Percentiles rank a stretch among this genome's conserved stretches.
Evolutionary conservation across 1,140 invertebrate species (phyloP).

Genomic region (Rhopalosiphum maidis): DNA sequence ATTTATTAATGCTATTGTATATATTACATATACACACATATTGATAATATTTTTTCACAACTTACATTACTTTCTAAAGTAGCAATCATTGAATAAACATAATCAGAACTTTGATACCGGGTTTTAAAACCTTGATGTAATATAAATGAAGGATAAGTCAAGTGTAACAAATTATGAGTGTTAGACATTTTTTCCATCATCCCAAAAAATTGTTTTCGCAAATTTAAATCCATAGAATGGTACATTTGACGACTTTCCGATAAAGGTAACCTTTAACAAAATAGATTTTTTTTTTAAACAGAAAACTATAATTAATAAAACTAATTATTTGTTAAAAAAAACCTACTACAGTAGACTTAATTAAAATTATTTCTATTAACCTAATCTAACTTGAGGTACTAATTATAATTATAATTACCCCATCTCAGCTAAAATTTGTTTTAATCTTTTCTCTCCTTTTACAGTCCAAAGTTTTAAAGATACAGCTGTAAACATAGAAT

Average conservation of each 20-base stretch:
- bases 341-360: background rate
- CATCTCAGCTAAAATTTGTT: slow-evolving; percentile 90
- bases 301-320: no score
- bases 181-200: slow-evolving; percentile 79
- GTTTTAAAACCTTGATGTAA: slow-evolving; percentile 79
- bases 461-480: slow-evolving; percentile 82
- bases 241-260: slow-evolving; percentile 86
- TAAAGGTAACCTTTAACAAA: slow-evolving; percentile 76
- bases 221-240: slow-evolving; percentile 83
- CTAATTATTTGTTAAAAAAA: background rate
- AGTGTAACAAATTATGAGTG: slow-evolving; percentile 79
- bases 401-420: slow-evolving; percentile 67
- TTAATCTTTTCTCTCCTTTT: slow-evolving; percentile 82
- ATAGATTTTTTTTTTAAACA: background rate
- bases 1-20: background rate
- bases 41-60: slow-evolving; percentile 54
- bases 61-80: slow-evolving; percentile 78
- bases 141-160: slow-evolving; percentile 79
- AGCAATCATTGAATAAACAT: slow-evolving; percentile 81
- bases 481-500: slow-evolving; percentile 78
- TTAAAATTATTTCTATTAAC: background rate
- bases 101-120: slow-evolving; percentile 81
- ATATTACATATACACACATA: background rate
- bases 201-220: slow-evolving; percentile 78
- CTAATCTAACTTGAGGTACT: no score